Evolutionary conservation across 2,797 vertebrate genomes (phyloP).

Genomic region (Schizopygopsis pylzovi): DNA sequence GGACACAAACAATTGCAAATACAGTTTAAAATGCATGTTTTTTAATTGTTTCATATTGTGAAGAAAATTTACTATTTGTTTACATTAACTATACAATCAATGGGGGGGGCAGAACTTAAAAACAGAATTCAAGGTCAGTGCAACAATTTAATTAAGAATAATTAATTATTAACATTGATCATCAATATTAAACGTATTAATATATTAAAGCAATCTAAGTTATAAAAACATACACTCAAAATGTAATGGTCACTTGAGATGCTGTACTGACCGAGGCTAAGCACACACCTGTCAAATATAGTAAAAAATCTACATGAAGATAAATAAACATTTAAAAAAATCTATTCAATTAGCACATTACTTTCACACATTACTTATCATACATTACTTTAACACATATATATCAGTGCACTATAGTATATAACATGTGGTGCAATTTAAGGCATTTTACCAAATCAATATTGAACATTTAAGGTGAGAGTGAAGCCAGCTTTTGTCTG

Average conservation of each 20-base stretch:
- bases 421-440: background rate
- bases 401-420: background rate
- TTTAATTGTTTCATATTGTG: background rate
- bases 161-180: background rate
- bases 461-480: background rate
- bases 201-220: background rate
- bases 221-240: conserved; percentile 3
- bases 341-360: no score
- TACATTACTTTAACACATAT: background rate
- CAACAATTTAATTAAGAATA: background rate
- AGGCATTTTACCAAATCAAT: background rate
- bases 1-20: background rate
- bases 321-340: no score
- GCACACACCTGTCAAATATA: no score
- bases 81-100: background rate
- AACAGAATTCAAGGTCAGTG: background rate
- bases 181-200: background rate
- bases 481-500: background rate
- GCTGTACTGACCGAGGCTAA: no score
- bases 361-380: background rate
- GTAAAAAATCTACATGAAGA: no score
- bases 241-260: no score
- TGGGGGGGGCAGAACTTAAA: background rate
- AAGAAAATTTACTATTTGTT: background rate
- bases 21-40: background rate